phyloP scores from a whole-genome alignment of 2,888 invertebrate genomes.

The Nudaria mundana region DNA sequence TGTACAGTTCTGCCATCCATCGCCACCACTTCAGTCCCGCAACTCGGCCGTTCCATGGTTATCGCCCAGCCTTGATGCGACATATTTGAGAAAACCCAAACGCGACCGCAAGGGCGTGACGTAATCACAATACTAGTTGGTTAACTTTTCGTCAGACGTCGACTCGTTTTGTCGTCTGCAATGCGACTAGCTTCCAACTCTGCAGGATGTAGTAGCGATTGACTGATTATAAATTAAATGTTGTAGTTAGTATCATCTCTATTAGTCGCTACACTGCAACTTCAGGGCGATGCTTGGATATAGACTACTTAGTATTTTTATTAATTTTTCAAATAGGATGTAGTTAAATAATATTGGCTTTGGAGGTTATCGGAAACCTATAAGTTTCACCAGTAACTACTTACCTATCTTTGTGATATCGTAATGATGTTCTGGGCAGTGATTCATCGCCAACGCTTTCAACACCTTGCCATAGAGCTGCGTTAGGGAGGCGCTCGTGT shows the following conservation, averaged over 20 bases:
- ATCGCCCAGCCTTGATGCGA: slow-evolving; percentile 30
- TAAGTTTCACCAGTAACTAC: no score
- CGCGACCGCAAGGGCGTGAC: slow-evolving; percentile 32
- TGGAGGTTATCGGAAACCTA: neutral
- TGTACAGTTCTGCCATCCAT: slow-evolving; percentile 40
- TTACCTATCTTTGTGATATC: neutral
- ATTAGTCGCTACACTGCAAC: neutral
- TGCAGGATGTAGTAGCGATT: slow-evolving; percentile 11
- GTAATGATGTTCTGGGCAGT: neutral
- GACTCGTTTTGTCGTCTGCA: slow-evolving; percentile 34
- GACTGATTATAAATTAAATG: slow-evolving; percentile 3
- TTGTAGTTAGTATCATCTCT: neutral
- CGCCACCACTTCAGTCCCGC: slow-evolving; percentile 47
- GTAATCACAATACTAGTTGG: slow-evolving; percentile 30
- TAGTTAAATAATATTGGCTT: no score
- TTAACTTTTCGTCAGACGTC: slow-evolving; percentile 35
- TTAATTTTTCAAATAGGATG: no score
- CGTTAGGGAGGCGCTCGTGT: no score
- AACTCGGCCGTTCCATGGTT: slow-evolving; percentile 32
- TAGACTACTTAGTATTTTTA: neutral
- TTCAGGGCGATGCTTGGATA: neutral
- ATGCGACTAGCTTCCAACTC: slow-evolving; percentile 46
- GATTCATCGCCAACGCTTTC: no score
- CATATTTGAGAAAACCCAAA: slow-evolving; percentile 31
- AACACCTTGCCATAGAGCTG: no score